Percentiles rank a stretch among this genome's conserved stretches.
phyloP scores from a whole-genome alignment of 1,140 invertebrate species.

The Drosophila mayri region DNA sequence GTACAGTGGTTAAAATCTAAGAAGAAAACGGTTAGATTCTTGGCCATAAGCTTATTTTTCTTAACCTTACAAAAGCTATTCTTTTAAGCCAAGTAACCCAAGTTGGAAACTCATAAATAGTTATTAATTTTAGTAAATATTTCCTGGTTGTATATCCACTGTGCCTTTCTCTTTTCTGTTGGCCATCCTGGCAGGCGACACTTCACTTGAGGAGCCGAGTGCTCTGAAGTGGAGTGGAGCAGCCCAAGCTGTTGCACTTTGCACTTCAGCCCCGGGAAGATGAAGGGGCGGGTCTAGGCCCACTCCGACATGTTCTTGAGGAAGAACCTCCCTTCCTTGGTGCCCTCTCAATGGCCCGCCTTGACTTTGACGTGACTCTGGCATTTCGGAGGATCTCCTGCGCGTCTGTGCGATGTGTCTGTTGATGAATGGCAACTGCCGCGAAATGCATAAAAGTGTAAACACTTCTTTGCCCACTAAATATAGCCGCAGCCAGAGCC shows the following conservation, averaged over 20 bases:
- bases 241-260: constrained; percentile 72
- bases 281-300: constrained; percentile 10
- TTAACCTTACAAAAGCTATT: no score
- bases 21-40: no score
- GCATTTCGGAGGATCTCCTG: constrained; percentile 64
- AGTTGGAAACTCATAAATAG: not conserved
- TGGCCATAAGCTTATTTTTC: no score
- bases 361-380: constrained; percentile 73
- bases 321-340: constrained; percentile 21
- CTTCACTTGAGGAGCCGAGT: constrained; percentile 46
- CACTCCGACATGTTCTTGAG: constrained; percentile 1
- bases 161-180: constrained; percentile 23
- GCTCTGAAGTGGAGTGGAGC: constrained; percentile 28
- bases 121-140: not conserved
- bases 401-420: constrained; percentile 22
- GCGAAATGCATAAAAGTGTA: constrained; percentile 75
- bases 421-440: constrained; percentile 68
- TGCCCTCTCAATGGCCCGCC: constrained; percentile 35
- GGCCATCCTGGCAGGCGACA: constrained; percentile 66
- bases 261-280: constrained; percentile 65
- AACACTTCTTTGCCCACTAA: constrained; percentile 53
- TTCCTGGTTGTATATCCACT: not conserved
- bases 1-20: constrained; percentile 5
- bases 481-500: constrained; percentile 46
- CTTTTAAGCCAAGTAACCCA: not conserved